Conservation (phyloP, 2,113 vertebrate species). For the Eptesicus fuscus region DNA sequence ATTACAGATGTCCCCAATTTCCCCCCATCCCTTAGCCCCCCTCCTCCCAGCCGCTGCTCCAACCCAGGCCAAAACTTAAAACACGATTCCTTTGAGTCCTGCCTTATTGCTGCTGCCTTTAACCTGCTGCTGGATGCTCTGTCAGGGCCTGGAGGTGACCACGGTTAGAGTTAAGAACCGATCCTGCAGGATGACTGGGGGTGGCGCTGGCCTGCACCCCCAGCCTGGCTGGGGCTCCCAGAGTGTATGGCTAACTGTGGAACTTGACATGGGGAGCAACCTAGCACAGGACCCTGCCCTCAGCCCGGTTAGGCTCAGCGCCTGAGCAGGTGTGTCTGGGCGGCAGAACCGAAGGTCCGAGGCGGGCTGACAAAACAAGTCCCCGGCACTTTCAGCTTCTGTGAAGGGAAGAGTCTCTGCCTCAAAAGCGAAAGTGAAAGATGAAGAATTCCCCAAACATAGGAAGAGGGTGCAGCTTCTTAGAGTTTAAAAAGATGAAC, state of each 20-base stretch:
- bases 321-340: background rate
- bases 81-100: no score
- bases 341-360: background rate
- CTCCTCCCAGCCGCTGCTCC: no score
- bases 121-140: background rate
- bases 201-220: background rate
- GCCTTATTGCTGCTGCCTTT: background rate
- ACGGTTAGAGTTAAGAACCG: background rate
- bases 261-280: background rate
- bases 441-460: background rate
- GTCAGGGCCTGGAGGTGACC: background rate
- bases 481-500: background rate
- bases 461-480: background rate
- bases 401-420: background rate
- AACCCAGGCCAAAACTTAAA: no score
- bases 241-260: background rate
- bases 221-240: background rate
- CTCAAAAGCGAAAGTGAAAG: constrained; percentile 5
- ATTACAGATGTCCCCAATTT: no score
- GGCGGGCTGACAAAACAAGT: background rate
- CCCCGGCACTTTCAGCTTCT: background rate
- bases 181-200: background rate
- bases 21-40: no score
- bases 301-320: background rate
- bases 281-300: background rate